A percentile compares a stretch with the other conserved stretches of the same genome.
These are phyloP conservation scores for Pandemis heparana DNA, from an alignment of 2,888 invertebrate genomes.

Conservation along the genomic window DNA sequence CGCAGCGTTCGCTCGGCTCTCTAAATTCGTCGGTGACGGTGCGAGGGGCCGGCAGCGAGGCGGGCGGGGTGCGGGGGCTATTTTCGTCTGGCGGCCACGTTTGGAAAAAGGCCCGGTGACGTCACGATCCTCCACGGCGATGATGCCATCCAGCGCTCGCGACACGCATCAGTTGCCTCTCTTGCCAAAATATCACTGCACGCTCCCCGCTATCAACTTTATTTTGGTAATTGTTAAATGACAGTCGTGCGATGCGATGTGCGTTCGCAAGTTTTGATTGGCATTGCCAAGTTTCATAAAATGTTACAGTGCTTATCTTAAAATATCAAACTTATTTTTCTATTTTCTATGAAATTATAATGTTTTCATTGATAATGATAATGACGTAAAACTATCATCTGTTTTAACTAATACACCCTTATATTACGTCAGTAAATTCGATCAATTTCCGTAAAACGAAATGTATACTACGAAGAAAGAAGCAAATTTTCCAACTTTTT, in stretches of 20 bases:
- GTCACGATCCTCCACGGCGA: conserved; percentile 83
- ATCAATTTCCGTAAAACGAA: no score
- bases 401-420: no score
- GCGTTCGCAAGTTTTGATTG: conserved; percentile 2
- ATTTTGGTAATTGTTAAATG: conserved; percentile 79
- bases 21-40: conserved; percentile 83
- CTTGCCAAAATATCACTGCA: conserved; percentile 82
- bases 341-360: no score
- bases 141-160: conserved; percentile 82
- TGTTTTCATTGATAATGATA: no score
- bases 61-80: conserved; percentile 80
- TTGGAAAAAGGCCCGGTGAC: conserved; percentile 84
- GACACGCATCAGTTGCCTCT: conserved; percentile 74
- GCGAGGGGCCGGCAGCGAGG: conserved; percentile 66
- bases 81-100: conserved; percentile 86
- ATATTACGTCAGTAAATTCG: no score
- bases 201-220: conserved; percentile 76
- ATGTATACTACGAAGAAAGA: no score
- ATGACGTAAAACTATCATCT: no score
- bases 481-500: no score
- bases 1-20: conserved; percentile 55
- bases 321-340: no score
- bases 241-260: conserved; percentile 51
- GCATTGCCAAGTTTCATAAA: conserved; percentile 1
- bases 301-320: background rate